Base-by-base conservation (phyloP, 2,113 vertebrate genomes). In the Oenanthe melanoleuca region DNA sequence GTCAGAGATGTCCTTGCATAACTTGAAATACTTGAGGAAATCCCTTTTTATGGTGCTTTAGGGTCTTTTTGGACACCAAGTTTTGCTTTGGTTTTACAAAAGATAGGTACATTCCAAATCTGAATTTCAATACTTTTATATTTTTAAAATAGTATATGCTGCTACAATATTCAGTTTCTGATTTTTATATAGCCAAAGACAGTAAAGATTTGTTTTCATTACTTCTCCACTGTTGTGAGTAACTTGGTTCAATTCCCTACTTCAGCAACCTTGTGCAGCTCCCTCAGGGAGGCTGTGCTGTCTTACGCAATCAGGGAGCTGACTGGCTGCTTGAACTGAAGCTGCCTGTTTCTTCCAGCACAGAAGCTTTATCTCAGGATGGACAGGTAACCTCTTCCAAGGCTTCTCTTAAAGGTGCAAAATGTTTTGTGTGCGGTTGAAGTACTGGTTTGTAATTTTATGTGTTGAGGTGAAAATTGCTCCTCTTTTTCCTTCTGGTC, bases 141-240 rank as follows among this genome's bases (percentile, higher is more conserved):
- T 56, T 45, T 91, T 96, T 92, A 66, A 21, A 73, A 78, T 77
- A 88, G 67, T 52, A 59, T 75, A 64, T 73, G 70, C 15, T 1
- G 56, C 81, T 89, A 71, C 66, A 73, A 61, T 91, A 70, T 89
- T 95, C 45, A 69, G 1, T 26, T 92, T 70, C 33, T 73, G 50
- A 61, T 64, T 88, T 82, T 77, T 24, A 26, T 69, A 21, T 8
- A 67, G 29, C 22, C 29, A 77, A 86, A 49, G 34, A 34, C 50
- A 80, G 13, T 38, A 11, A 70, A 57, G 53, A 60, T 80, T 66
- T 86, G 60, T 73, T 95, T 89, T 82, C 6, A 1, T 88, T 95
- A 50, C 60, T 77, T 69, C 19, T 88, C 22, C 20, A 19, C 14
- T 89, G 75, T 93, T 96, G 89, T 82, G 78, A 95, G 78, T 91